A percentile compares a stretch with the other conserved stretches of the same genome.
Evolutionary conservation across 2,113 vertebrate genomes (phyloP).

Genomic region (Todiramphus saurophagus): DNA sequence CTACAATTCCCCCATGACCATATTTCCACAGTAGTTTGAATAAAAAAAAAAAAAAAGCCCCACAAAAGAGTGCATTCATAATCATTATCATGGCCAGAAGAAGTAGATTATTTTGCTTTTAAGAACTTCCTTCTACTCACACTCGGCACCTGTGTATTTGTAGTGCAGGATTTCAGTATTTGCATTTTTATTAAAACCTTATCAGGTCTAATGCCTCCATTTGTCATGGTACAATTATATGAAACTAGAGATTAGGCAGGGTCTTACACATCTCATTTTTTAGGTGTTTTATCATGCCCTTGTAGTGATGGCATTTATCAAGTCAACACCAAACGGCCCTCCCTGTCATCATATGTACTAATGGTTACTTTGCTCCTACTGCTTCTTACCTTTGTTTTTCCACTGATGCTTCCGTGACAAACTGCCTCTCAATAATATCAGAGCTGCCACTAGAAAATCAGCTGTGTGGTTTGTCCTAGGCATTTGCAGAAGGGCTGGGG

Average conservation of each 20-base stretch:
- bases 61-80: not conserved
- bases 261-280: not conserved
- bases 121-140: not conserved
- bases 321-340: not conserved
- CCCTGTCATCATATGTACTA: not conserved
- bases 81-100: not conserved
- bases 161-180: slow-evolving; percentile 27
- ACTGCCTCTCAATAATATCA: not conserved
- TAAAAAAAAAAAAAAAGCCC: not conserved
- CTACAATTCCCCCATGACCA: not conserved
- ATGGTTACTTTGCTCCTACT: not conserved
- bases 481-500: not conserved
- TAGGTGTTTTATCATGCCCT: not conserved
- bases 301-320: not conserved
- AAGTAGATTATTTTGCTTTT: not conserved
- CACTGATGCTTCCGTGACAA: not conserved
- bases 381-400: not conserved
- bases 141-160: not conserved
- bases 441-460: not conserved
- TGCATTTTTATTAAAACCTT: slow-evolving; percentile 75
- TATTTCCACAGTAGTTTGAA: not conserved
- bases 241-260: slow-evolving; percentile 21
- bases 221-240: slow-evolving; percentile 54
- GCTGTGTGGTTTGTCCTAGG: not conserved
- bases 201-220: slow-evolving; percentile 57